phyloP scores from a whole-genome alignment of 2,888 invertebrate genomes.

The Lordiphosa fenestrarum region DNA sequence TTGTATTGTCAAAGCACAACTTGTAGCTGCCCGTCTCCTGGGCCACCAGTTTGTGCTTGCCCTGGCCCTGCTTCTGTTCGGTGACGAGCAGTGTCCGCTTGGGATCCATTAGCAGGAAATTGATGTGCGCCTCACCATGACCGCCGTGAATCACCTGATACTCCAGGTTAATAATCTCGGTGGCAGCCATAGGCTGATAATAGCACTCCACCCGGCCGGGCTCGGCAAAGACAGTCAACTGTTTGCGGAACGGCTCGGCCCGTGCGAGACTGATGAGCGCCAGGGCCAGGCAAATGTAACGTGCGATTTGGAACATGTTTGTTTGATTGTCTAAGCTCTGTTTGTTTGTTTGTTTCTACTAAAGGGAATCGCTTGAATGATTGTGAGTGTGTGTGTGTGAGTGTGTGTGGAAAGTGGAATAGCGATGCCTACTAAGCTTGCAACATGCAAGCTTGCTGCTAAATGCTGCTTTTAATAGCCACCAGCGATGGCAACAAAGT shows the following conservation, averaged over 20 bases:
- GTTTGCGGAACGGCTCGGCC: constrained; percentile 25
- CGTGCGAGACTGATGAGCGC: neutral
- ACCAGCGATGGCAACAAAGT: constrained; percentile 29
- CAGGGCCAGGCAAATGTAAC: constrained; percentile 4
- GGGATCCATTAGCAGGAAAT: constrained; percentile 87
- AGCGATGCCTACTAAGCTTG: constrained; percentile 7
- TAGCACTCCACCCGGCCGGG: constrained; percentile 89
- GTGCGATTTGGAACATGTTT: constrained; percentile 47
- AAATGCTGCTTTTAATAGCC: constrained; percentile 42
- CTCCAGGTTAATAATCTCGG: constrained; percentile 87
- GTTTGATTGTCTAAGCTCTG: neutral
- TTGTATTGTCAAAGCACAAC: constrained; percentile 93
- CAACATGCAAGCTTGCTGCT: constrained; percentile 17
- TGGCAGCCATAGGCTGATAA: constrained; percentile 83
- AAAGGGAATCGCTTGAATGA: constrained; percentile 18
- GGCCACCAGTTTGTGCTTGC: constrained; percentile 83
- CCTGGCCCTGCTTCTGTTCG: constrained; percentile 84
- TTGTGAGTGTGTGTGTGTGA: constrained; percentile 2
- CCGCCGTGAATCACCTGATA: constrained; percentile 91
- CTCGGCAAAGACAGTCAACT: constrained; percentile 85
- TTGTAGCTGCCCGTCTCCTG: constrained; percentile 86
- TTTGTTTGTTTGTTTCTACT: constrained; percentile 19
- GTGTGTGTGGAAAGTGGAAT: neutral
- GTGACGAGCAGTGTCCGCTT: constrained; percentile 84
- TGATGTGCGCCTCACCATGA: constrained; percentile 90